Base-by-base conservation (phyloP, 2,113 vertebrate species). In the Dolichotis patagonum region DNA sequence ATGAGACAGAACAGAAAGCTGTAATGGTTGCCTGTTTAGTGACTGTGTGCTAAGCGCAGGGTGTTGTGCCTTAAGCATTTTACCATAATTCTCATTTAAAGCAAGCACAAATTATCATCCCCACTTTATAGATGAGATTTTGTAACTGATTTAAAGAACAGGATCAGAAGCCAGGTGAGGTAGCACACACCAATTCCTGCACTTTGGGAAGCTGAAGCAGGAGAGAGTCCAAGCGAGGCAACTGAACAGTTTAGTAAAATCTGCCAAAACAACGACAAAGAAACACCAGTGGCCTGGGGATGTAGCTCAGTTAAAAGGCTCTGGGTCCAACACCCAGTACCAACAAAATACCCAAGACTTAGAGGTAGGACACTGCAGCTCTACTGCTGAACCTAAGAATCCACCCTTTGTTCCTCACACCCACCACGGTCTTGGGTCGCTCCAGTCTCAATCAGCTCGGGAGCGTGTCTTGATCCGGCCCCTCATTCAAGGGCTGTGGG, bases 371-470 rank as follows among this genome's bases (percentile, higher is more conserved):
- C 16, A 17, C 3, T 1, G 38, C 24, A 17, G 63, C 75, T 77
- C 49, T 28, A 12, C 35, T 17, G n/a, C 3, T 12, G 38, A 22
- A n/a, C 28, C 5, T 54, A 5, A 1, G 69, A 67, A 8, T 83
- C 17, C 4, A 14, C 5, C 35, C 71, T 46, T 75, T 3, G 32
- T 6, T 32, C 65, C 81, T 52, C 60, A 0, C 69, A 28, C 35
- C 19, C 2, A 2, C 7, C 1, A 1, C 0, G 22, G 20, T 52
- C 49, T 52, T 52, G 0, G 0, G 32, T 24, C 85, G 46, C 30
- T 60, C 60, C 28, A 30, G 26, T n/a, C 60, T 80, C 38, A 3
- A 32, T 63, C 84, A 52, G 26, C 5, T 75, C 41, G 30, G 49
- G 69, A 52, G 65, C 10, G 17, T 30, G 60, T 62, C 63, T 82